A percentile compares a stretch with the other conserved stretches of the same genome.
These are phyloP conservation scores for Candidula unifasciata DNA, from an alignment of 2,888 invertebrate species.

Conservation along the genomic window DNA sequence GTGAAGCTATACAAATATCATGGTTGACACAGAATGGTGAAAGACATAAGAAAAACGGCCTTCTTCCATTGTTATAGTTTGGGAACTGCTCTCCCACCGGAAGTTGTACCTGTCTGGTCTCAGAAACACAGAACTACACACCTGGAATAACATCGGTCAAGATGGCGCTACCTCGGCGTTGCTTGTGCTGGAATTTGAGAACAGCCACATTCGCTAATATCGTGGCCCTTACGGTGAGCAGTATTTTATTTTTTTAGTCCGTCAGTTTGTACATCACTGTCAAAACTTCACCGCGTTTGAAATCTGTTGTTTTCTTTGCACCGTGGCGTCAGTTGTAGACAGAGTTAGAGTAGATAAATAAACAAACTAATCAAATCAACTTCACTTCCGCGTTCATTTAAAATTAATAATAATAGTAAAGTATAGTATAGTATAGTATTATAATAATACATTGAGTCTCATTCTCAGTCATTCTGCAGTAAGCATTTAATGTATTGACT, in stretches of 20 bases:
- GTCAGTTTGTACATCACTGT: neutral
- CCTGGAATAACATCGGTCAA: conserved; percentile 53
- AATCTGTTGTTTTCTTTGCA: neutral
- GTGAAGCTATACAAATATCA: too few species aligned
- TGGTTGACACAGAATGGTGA: too few species aligned
- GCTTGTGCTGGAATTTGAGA: conserved; percentile 68
- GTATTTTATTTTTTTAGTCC: too few species aligned
- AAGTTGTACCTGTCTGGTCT: conserved; percentile 15
- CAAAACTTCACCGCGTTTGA: neutral
- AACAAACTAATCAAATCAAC: too few species aligned
- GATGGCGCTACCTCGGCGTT: conserved; percentile 69
- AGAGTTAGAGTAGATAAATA: too few species aligned
- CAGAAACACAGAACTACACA: neutral
- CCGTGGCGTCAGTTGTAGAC: neutral
- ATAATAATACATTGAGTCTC: too few species aligned
- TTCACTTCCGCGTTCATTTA: neutral
- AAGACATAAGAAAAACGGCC: too few species aligned
- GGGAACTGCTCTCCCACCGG: conserved; percentile 7
- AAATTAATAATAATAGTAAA: neutral
- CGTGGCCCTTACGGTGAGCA: conserved; percentile 63
- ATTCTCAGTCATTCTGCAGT: too few species aligned
- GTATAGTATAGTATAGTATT: too few species aligned
- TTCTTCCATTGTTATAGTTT: too few species aligned
- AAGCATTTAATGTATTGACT: too few species aligned
- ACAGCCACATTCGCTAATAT: conserved; percentile 66